Conservation (phyloP, 2,113 vertebrate species). For the Abramis brama region DNA sequence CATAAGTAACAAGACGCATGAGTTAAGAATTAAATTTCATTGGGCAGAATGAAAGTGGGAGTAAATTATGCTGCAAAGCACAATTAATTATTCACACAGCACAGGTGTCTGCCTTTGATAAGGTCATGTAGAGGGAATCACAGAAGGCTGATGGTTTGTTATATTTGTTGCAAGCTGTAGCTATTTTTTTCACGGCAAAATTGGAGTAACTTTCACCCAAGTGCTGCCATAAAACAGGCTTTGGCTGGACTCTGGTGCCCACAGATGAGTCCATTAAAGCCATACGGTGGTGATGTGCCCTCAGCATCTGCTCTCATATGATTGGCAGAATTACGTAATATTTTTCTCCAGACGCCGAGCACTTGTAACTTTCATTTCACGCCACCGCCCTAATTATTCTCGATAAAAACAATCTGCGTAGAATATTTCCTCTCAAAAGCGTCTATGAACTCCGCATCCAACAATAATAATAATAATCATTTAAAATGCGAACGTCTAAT, state of each 20-base stretch:
- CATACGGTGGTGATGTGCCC: not conserved
- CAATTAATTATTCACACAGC: conserved; percentile 36
- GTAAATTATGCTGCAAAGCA: conserved; percentile 14
- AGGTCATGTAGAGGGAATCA: conserved; percentile 22
- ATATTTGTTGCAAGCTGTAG: not conserved
- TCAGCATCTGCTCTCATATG: conserved; percentile 17
- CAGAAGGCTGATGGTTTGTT: not conserved
- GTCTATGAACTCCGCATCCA: not conserved
- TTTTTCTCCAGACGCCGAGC: conserved; percentile 21
- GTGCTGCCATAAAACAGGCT: not conserved
- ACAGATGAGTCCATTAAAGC: conserved; percentile 6
- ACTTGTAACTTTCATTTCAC: conserved; percentile 34
- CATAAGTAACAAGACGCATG: not conserved
- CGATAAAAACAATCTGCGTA: not conserved
- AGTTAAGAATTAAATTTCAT: conserved; percentile 1
- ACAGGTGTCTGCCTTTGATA: conserved; percentile 27
- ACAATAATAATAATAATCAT: not conserved
- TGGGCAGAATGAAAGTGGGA: not conserved
- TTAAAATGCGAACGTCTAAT: not conserved
- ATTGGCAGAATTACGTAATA: conserved; percentile 45
- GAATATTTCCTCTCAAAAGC: not conserved
- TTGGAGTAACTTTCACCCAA: not conserved
- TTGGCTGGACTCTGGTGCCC: not conserved
- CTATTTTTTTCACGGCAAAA: not conserved
- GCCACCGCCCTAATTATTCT: conserved; percentile 11